phyloP scores from a whole-genome alignment of 2,888 invertebrate species.

The Anticlea derivata region DNA sequence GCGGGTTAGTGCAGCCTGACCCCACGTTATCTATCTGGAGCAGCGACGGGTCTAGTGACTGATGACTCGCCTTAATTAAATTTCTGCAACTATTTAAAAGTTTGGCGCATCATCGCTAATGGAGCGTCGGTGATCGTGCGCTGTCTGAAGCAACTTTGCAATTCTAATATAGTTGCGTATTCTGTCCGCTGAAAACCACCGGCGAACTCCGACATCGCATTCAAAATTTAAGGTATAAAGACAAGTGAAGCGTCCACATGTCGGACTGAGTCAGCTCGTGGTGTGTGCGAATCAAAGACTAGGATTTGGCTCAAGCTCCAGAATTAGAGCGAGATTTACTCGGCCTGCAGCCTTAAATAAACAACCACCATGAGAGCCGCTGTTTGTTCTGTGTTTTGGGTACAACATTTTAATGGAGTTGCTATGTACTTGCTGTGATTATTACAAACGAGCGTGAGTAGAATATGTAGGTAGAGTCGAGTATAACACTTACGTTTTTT shows the following conservation, averaged over 20 bases:
- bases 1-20: conserved; percentile 75
- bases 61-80: conserved; percentile 82
- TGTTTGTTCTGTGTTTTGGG: conserved; percentile 49
- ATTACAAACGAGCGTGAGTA: conserved; percentile 34
- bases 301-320: conserved; percentile 45
- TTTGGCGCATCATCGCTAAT: conserved; percentile 45
- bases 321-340: conserved; percentile 57
- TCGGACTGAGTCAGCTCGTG: conserved; percentile 52
- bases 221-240: conserved; percentile 71
- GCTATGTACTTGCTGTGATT: conserved; percentile 38
- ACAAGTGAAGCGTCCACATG: conserved; percentile 58
- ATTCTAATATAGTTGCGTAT: conserved; percentile 62
- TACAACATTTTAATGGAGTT: conserved; percentile 48
- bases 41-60: conserved; percentile 79
- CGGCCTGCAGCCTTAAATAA: conserved; percentile 52
- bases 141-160: conserved; percentile 56
- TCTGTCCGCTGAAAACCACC: conserved; percentile 61
- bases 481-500: background rate
- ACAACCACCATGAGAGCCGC: conserved; percentile 43
- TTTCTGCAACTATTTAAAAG: conserved; percentile 63
- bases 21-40: conserved; percentile 75
- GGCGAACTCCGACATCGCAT: conserved; percentile 68
- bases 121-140: conserved; percentile 50
- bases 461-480: conserved; percentile 8
- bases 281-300: conserved; percentile 56